Percentiles rank a stretch among this genome's conserved stretches.
These are phyloP conservation scores for Hydropsyche betteni DNA, from an alignment of 2,888 invertebrate species.

Conservation along the genomic window DNA sequence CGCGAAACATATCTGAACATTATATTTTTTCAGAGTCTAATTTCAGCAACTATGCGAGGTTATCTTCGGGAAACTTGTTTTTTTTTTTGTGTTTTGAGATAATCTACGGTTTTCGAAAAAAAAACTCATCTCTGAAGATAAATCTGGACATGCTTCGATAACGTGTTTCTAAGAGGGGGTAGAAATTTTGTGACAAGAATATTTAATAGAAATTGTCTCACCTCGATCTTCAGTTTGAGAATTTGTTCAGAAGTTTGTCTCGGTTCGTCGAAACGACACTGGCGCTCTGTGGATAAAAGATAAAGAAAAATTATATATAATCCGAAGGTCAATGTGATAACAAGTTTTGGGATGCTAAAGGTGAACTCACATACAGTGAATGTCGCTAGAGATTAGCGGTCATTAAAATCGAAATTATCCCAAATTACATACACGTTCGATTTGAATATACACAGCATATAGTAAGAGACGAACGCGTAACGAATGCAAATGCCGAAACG, in stretches of 20 bases:
- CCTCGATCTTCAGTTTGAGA: not conserved
- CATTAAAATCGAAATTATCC: constrained; percentile 9
- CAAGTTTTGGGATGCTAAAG: constrained; percentile 5
- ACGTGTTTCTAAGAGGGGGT: too few species aligned
- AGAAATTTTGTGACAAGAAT: too few species aligned
- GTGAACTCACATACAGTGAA: not conserved
- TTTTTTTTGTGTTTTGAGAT: too few species aligned
- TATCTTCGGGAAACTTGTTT: too few species aligned
- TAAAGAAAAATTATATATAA: constrained; percentile 22
- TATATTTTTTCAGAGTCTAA: too few species aligned
- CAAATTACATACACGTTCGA: not conserved
- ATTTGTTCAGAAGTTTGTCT: not conserved
- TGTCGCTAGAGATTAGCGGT: not conserved
- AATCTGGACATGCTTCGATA: too few species aligned
- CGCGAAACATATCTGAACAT: too few species aligned
- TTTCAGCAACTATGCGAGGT: too few species aligned
- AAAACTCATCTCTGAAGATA: too few species aligned
- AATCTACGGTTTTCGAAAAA: too few species aligned
- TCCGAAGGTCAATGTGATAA: constrained; percentile 18
- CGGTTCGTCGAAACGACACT: not conserved
- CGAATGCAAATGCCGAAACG: constrained; percentile 14
- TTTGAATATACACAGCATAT: not conserved
- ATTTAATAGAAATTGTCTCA: not conserved
- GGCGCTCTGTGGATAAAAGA: constrained; percentile 13
- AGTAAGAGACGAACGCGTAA: constrained; percentile 7